Conservation (phyloP, 1,140 invertebrate species). For the Penaeus vannamei region DNA sequence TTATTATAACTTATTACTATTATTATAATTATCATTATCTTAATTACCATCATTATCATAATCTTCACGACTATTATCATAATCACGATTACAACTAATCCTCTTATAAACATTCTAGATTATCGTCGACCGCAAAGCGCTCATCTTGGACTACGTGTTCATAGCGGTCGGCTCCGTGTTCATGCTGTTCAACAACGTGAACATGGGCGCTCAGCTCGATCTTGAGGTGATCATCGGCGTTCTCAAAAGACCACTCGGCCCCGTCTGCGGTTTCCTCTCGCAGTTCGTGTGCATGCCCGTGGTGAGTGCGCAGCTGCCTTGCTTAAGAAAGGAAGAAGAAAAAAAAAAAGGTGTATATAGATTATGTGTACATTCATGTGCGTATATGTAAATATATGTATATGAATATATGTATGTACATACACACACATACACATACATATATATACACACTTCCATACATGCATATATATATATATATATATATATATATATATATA, state of each 20-base stretch:
- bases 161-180: slow-evolving; percentile 70
- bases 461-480: too few species aligned
- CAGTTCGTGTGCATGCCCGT: slow-evolving; percentile 74
- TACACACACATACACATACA: too few species aligned
- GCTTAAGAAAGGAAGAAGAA: too few species aligned
- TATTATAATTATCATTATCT: too few species aligned
- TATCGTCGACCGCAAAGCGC: slow-evolving; percentile 42
- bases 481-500: too few species aligned
- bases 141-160: slow-evolving; percentile 70
- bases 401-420: too few species aligned
- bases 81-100: not conserved
- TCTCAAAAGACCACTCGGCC: slow-evolving; percentile 71
- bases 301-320: slow-evolving; percentile 68
- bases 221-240: slow-evolving; percentile 71
- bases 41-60: too few species aligned
- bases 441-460: too few species aligned
- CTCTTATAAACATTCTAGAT: slow-evolving; percentile 1
- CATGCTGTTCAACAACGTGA: slow-evolving; percentile 71
- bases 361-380: too few species aligned
- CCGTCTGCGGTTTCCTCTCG: slow-evolving; percentile 71
- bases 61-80: not conserved
- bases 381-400: too few species aligned
- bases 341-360: too few species aligned
- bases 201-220: slow-evolving; percentile 73
- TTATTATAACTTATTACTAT: too few species aligned